Evolutionary conservation across 1,140 invertebrate genomes (phyloP).

Genomic region (Panagrolaimus sp.): DNA sequence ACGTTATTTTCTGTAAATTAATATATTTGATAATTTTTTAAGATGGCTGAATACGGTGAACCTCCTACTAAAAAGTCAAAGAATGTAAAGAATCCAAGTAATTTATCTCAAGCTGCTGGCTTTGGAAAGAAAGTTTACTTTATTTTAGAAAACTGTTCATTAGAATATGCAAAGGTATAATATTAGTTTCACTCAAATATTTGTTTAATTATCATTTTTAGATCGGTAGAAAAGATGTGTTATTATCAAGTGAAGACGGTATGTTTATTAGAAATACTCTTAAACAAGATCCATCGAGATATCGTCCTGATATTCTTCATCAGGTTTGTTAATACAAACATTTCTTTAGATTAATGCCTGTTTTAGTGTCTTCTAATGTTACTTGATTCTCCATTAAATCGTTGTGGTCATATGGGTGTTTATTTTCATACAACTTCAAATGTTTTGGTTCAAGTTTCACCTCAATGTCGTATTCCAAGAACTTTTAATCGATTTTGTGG

Average conservation of each 20-base stretch:
- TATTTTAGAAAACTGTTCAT: constrained; percentile 82
- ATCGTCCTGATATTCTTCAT: constrained; percentile 64
- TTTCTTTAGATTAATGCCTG: constrained; percentile 5
- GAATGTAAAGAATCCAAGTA: constrained; percentile 14
- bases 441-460: constrained; percentile 95
- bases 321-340: constrained; percentile 56
- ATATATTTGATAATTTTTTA: too few relatives aligned
- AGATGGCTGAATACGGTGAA: not conserved
- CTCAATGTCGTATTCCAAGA: constrained; percentile 92
- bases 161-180: constrained; percentile 85
- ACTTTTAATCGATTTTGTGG: constrained; percentile 97
- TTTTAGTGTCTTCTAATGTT: constrained; percentile 64
- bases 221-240: constrained; percentile 61
- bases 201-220: constrained; percentile 39
- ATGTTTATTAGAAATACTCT: constrained; percentile 59
- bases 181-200: not conserved
- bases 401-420: constrained; percentile 67
- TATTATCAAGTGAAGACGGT: constrained; percentile 62
- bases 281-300: constrained; percentile 61
- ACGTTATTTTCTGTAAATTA: too few relatives aligned
- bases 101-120: not conserved
- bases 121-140: constrained; percentile 68
- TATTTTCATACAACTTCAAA: constrained; percentile 93
- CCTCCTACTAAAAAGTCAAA: not conserved
- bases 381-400: constrained; percentile 63